These are phyloP conservation scores for Drosophila neutralis DNA, from an alignment of 2,888 invertebrate species.

Conservation along the genomic window DNA sequence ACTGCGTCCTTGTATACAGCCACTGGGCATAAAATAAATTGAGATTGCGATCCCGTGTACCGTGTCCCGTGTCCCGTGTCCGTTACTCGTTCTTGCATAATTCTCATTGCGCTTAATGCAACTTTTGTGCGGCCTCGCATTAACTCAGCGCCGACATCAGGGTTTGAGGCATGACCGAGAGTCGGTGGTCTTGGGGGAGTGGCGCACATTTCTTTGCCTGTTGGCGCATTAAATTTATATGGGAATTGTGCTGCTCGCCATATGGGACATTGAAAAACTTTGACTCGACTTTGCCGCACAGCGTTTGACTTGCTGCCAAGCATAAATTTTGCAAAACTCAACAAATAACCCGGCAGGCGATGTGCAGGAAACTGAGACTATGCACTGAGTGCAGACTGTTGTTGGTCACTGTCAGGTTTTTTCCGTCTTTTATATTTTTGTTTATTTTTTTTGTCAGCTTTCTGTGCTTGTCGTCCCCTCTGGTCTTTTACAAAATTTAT, in stretches of 20 bases:
- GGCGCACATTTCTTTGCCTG: slow-evolving; percentile 72
- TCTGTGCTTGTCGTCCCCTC: slow-evolving; percentile 16
- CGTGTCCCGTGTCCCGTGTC: neutral
- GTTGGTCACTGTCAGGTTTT: slow-evolving; percentile 68
- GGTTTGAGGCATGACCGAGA: neutral
- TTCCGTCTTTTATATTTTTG: slow-evolving; percentile 7
- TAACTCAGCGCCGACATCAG: slow-evolving; percentile 59
- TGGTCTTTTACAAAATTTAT: slow-evolving; percentile 61
- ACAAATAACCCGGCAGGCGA: slow-evolving; percentile 65
- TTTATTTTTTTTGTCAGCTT: neutral
- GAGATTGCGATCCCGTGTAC: slow-evolving; percentile 49
- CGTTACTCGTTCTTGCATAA: slow-evolving; percentile 60
- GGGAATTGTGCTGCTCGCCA: slow-evolving; percentile 65
- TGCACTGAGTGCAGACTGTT: slow-evolving; percentile 37
- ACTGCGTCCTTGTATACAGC: slow-evolving; percentile 21
- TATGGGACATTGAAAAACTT: slow-evolving; percentile 47
- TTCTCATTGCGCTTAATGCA: slow-evolving; percentile 76
- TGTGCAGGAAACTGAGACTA: slow-evolving; percentile 25
- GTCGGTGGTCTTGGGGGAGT: neutral
- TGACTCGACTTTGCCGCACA: slow-evolving; percentile 44
- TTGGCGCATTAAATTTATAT: slow-evolving; percentile 79
- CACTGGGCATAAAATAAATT: slow-evolving; percentile 61
- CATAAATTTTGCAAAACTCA: slow-evolving; percentile 78
- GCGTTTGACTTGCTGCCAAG: slow-evolving; percentile 78
- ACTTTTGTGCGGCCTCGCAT: slow-evolving; percentile 74